Evolutionary conservation across 2,113 vertebrate species (phyloP), one percentile per base, ranked within the genome.

Genomic region (Oriolus oriolus): DNA sequence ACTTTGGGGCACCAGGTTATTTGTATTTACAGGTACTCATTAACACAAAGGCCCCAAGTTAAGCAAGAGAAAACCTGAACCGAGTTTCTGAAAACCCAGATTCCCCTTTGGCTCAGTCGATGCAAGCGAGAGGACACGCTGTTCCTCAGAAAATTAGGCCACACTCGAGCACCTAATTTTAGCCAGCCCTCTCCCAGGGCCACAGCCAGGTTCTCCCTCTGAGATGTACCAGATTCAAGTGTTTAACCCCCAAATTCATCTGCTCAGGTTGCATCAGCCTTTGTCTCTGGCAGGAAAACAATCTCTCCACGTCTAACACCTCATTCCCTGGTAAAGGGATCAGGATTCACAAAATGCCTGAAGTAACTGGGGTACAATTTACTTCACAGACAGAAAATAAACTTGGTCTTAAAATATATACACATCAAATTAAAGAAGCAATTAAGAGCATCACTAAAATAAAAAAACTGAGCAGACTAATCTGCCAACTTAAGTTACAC

Each of bases 91-190:
- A 33, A 75, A 86, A 74, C 52, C 74, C 35, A 56, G 82, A 49
- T 45, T 74, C 44, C 47, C 50, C 90, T 81, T 19, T 44, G 41
- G 44, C 73, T 86, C 17, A 9, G 52, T 2, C 3, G 7, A 50
- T 54, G 26, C 22, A 15, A 74, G 80, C 2, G 17, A 54, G 41
- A 94, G 90, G 92, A 88, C 88, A 2, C 2, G 0, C 52, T 92
- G 95, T 68, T 84, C 88, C 87, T 81, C 54, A 75, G 16, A 74
- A 96, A 97, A 96, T 24, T 3, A 95, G 90, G 96, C 83, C 92
- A 90, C 73, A 75, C 26, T 75, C 15, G 2, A 70, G 79, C 26
- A 66, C 56, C 83, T 94, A 96, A 95, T 93, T 96, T 95, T 94
- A 94, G 93, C n/a, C 6, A 90, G 61, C 44, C 27, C 49, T 80